A percentile compares a stretch with the other conserved stretches of the same genome.
Evolutionary conservation across 2,888 invertebrate genomes (phyloP).

Genomic region (Ophion costatus): DNA sequence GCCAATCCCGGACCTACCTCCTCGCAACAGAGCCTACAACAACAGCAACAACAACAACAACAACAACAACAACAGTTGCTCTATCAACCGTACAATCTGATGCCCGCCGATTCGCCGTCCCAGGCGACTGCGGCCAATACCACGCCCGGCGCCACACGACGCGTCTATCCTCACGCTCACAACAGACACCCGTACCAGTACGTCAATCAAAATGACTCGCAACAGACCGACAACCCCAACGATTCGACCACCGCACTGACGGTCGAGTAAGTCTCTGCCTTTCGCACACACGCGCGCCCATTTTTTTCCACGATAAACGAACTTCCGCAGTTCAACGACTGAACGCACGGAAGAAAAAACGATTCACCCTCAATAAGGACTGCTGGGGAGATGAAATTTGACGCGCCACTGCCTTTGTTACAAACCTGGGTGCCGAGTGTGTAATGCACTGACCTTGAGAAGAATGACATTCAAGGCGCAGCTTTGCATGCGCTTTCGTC

Average conservation of each 20-base stretch:
- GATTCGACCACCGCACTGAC: slow-evolving; percentile 63
- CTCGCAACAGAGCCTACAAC: background rate
- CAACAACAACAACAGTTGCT: slow-evolving; percentile 79
- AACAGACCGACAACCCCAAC: slow-evolving; percentile 56
- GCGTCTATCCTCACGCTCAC: slow-evolving; percentile 59
- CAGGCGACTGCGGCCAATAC: slow-evolving; percentile 75
- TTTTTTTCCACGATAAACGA: background rate
- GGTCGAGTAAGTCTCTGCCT: slow-evolving; percentile 62
- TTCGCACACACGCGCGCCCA: background rate
- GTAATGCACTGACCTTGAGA: too few species aligned
- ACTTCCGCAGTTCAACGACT: too few species aligned
- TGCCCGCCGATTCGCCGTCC: slow-evolving; percentile 76
- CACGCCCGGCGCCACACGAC: slow-evolving; percentile 63
- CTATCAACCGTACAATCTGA: slow-evolving; percentile 82
- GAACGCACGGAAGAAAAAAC: too few species aligned
- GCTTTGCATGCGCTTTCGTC: too few species aligned
- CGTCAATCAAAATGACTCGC: slow-evolving; percentile 52
- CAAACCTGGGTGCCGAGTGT: too few species aligned
- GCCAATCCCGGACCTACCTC: slow-evolving; percentile 68
- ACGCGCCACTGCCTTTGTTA: too few species aligned
- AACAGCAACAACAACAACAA: background rate
- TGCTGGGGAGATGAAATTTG: too few species aligned
- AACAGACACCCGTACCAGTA: slow-evolving; percentile 58
- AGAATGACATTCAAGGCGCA: too few species aligned
- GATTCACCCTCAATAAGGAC: too few species aligned